Conservation (phyloP, 2,797 vertebrate genomes). For the Artibeus lituratus region DNA sequence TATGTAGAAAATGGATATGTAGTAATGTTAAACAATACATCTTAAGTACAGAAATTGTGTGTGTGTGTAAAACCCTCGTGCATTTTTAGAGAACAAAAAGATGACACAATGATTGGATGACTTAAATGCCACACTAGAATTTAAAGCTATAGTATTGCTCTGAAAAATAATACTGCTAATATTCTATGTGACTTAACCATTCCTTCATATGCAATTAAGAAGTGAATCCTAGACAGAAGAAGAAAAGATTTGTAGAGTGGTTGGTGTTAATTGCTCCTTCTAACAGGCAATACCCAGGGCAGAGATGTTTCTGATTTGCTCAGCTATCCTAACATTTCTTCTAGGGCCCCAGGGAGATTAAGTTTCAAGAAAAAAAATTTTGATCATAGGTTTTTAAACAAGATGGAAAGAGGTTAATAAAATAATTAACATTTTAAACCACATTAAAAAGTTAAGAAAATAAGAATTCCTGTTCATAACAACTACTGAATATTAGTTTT, state of each 20-base stretch:
- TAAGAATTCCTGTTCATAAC: not conserved
- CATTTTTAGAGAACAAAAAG: not conserved
- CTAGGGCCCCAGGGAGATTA: slow-evolving; percentile 19
- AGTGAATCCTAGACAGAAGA: not conserved
- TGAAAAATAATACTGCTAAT: not conserved
- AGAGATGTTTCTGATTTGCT: slow-evolving; percentile 33
- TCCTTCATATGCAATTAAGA: not conserved
- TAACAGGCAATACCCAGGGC: not conserved
- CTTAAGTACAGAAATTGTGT: not conserved
- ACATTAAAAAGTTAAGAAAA: slow-evolving; percentile 25
- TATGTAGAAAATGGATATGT: not conserved
- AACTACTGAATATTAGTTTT: not conserved
- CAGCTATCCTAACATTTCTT: slow-evolving; percentile 19
- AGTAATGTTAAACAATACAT: not conserved
- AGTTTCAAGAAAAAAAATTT: slow-evolving; percentile 30
- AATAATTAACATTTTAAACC: slow-evolving; percentile 37
- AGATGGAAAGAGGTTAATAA: slow-evolving; percentile 33
- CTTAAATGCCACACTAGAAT: not conserved
- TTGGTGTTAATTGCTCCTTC: not conserved
- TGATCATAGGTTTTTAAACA: slow-evolving; percentile 37
- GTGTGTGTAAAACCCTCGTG: not conserved
- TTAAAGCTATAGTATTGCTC: not conserved
- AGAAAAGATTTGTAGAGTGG: not conserved
- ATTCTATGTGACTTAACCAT: not conserved
- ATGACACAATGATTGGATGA: not conserved